phyloP scores from a whole-genome alignment of 64 coral and sea anemone species.

The Montipora sp. region DNA sequence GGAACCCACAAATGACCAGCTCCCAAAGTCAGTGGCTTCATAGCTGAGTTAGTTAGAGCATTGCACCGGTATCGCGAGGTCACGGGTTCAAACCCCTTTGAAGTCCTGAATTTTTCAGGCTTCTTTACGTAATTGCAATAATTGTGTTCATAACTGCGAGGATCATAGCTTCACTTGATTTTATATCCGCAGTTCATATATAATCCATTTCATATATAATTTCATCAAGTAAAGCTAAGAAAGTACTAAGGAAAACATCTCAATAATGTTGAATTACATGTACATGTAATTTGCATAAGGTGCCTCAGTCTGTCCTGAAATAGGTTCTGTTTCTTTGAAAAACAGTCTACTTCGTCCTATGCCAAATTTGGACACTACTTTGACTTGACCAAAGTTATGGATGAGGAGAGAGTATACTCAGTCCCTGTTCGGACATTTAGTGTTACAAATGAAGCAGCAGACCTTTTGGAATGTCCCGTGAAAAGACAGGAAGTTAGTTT shows the following conservation, averaged over 20 bases:
- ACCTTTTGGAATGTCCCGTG: background rate
- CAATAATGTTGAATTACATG: background rate
- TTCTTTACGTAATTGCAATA: no score
- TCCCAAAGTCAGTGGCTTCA: no score
- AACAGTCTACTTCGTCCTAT: constrained; percentile 61
- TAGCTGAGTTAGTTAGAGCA: no score
- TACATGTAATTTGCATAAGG: background rate
- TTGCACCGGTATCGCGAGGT: no score
- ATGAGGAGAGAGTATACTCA: constrained; percentile 55
- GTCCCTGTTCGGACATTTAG: constrained; percentile 48
- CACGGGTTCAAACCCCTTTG: no score
- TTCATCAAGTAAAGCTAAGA: no score
- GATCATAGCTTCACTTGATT: no score
- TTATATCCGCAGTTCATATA: no score
- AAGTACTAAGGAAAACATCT: background rate
- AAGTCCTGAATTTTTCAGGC: no score
- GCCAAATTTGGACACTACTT: constrained; percentile 91
- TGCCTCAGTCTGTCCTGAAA: background rate
- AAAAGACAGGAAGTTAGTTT: constrained; percentile 3
- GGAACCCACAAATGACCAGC: no score
- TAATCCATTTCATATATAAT: no score
- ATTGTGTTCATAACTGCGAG: no score
- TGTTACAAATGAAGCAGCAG: constrained; percentile 53
- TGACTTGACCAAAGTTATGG: constrained; percentile 92
- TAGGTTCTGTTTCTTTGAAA: background rate